phyloP scores from a whole-genome alignment of 2,888 invertebrate species.

The Osmoderma eremita region DNA sequence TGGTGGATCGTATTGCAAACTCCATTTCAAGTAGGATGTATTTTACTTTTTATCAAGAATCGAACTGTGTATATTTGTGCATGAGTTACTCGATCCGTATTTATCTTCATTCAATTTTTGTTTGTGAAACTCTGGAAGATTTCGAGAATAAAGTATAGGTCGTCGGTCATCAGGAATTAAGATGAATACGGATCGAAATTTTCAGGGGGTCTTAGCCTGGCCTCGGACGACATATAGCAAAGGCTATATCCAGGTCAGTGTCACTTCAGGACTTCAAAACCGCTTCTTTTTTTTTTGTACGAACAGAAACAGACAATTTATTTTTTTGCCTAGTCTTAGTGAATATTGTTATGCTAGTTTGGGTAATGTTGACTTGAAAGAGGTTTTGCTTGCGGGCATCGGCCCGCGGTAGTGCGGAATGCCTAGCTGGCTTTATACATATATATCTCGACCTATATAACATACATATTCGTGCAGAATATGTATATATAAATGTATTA shows the following conservation, averaged over 20 bases:
- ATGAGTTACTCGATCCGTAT: constrained; percentile 52
- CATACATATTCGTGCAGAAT: constrained; percentile 43
- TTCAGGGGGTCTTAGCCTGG: constrained; percentile 56
- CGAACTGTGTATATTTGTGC: constrained; percentile 55
- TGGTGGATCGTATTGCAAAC: constrained; percentile 56
- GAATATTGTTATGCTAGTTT: constrained; percentile 45
- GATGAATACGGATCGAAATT: constrained; percentile 52
- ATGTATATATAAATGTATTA: constrained; percentile 35
- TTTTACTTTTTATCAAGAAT: constrained; percentile 37
- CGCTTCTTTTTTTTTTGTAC: constrained; percentile 41
- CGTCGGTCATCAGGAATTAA: constrained; percentile 30
- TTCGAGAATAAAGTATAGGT: background rate
- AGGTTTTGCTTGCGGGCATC: constrained; percentile 41
- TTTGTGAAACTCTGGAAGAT: background rate
- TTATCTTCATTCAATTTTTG: constrained; percentile 45
- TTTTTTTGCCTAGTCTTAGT: constrained; percentile 40
- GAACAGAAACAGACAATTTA: constrained; percentile 25
- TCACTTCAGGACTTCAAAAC: constrained; percentile 18
- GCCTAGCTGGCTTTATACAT: constrained; percentile 59
- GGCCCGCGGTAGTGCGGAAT: constrained; percentile 55
- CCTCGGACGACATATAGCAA: constrained; percentile 63
- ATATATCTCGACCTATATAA: constrained; percentile 41
- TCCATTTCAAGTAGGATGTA: constrained; percentile 52
- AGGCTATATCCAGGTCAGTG: constrained; percentile 64
- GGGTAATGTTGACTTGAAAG: constrained; percentile 45